phyloP scores from a whole-genome alignment of 2,888 invertebrate species.

The Ceratothoa steindachneri region DNA sequence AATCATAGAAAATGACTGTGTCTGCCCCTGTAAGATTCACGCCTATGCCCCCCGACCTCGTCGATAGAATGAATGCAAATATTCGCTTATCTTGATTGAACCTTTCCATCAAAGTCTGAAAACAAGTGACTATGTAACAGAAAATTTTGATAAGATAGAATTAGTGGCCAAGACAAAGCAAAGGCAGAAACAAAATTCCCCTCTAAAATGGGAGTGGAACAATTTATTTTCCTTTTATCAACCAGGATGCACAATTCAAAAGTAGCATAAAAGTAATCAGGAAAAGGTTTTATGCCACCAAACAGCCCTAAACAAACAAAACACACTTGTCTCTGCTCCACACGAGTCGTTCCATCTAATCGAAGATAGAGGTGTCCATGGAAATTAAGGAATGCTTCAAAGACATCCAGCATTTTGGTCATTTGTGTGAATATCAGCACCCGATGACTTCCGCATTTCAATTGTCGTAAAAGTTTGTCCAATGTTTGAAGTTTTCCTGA shows the following conservation, averaged over 20 bases:
- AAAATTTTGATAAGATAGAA: background rate
- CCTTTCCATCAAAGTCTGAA: constrained; percentile 81
- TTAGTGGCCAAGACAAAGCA: background rate
- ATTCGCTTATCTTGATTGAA: constrained; percentile 93
- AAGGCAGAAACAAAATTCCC: background rate
- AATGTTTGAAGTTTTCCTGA: constrained; percentile 82
- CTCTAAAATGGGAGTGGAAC: background rate
- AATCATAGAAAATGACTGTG: constrained; percentile 98
- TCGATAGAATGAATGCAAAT: constrained; percentile 96
- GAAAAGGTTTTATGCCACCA: too few species aligned
- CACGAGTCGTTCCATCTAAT: constrained; percentile 90
- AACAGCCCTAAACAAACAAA: too few species aligned
- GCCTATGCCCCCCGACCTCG: constrained; percentile 94
- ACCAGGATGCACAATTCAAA: too few species aligned
- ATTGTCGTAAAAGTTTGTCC: constrained; percentile 71
- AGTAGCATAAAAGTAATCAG: too few species aligned
- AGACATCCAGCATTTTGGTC: constrained; percentile 97
- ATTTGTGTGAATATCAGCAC: constrained; percentile 98
- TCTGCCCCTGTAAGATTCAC: constrained; percentile 98
- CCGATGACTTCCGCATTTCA: constrained; percentile 80
- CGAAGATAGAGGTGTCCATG: constrained; percentile 95
- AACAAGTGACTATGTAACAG: constrained; percentile 17
- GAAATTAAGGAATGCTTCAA: constrained; percentile 93
- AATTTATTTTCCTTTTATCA: too few species aligned
- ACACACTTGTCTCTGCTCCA: constrained; percentile 88